Percentiles rank a stretch among this genome's conserved stretches.
Conservation (phyloP, 2,797 vertebrate species). For the Arnoldichthys spilopterus region DNA sequence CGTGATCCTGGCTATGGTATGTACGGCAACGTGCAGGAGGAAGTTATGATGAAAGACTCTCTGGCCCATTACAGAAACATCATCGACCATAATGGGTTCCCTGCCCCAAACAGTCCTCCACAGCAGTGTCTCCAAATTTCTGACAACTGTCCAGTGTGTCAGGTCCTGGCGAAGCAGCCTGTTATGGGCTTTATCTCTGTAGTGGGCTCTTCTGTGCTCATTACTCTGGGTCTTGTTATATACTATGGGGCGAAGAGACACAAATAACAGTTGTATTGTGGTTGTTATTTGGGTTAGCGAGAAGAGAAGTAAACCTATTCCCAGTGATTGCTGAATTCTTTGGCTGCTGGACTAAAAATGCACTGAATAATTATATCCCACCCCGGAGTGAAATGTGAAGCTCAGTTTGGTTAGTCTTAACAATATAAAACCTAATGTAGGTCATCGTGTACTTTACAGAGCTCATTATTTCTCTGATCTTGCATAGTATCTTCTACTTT, state of each 20-base stretch:
- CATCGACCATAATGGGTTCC: constrained; percentile 89
- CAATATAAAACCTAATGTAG: neutral
- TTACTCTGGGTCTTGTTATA: constrained; percentile 84
- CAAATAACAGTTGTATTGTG: constrained; percentile 64
- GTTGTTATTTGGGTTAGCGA: neutral
- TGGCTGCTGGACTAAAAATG: neutral
- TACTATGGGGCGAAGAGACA: constrained; percentile 85
- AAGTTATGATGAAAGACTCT: constrained; percentile 86
- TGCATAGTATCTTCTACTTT: neutral
- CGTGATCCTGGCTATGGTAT: constrained; percentile 88
- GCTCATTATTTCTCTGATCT: neutral
- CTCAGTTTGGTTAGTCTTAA: neutral
- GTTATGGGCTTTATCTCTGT: constrained; percentile 87
- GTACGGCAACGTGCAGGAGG: constrained; percentile 84
- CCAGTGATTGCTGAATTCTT: neutral
- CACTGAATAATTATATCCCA: neutral
- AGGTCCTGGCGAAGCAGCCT: constrained; percentile 77
- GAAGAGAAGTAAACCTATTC: neutral
- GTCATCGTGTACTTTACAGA: neutral
- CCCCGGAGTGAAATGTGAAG: neutral
- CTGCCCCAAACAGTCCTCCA: constrained; percentile 63
- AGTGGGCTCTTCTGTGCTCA: constrained; percentile 81
- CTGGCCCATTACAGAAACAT: constrained; percentile 87
- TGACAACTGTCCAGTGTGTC: constrained; percentile 74
- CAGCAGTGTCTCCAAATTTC: constrained; percentile 75